These are phyloP conservation scores for Sinocyclocheilus grahami DNA, from an alignment of 2,113 vertebrate species.

Conservation along the genomic window DNA sequence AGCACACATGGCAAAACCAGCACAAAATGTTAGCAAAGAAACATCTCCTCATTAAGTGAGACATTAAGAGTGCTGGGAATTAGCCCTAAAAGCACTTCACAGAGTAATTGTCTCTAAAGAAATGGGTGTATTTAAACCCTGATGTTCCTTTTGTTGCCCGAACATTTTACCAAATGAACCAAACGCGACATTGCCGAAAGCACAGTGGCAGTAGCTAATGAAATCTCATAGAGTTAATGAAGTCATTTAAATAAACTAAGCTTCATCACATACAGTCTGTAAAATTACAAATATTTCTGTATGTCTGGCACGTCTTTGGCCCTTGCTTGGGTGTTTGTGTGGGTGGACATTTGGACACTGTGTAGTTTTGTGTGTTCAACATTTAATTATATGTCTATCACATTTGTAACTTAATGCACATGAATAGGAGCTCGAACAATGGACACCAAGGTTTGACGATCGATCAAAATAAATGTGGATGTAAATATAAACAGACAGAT, in stretches of 20 bases:
- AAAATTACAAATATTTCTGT: not conserved
- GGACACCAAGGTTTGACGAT: not conserved
- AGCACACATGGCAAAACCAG: constrained; percentile 18
- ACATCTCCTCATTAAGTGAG: constrained; percentile 37
- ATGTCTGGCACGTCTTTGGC: not conserved
- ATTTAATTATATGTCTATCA: constrained; percentile 56
- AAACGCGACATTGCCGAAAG: constrained; percentile 32
- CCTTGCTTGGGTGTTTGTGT: constrained; percentile 4
- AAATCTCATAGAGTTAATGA: constrained; percentile 41
- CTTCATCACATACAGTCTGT: constrained; percentile 9
- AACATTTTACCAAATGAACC: constrained; percentile 42
- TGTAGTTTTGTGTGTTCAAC: constrained; percentile 51
- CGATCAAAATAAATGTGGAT: not conserved
- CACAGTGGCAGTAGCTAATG: constrained; percentile 36
- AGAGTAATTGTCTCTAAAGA: constrained; percentile 44
- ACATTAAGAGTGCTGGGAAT: constrained; percentile 37
- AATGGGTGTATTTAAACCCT: constrained; percentile 38
- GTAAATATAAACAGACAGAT: not conserved
- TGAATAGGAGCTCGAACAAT: not conserved
- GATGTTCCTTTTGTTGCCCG: constrained; percentile 44
- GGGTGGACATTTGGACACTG: constrained; percentile 34
- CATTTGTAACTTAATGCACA: not conserved
- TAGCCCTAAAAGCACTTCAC: constrained; percentile 31
- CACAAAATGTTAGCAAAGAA: constrained; percentile 32
- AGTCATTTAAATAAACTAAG: constrained; percentile 34